These are phyloP conservation scores for Fulica atra DNA, from an alignment of 2,113 vertebrate genomes.

Conservation along the genomic window DNA sequence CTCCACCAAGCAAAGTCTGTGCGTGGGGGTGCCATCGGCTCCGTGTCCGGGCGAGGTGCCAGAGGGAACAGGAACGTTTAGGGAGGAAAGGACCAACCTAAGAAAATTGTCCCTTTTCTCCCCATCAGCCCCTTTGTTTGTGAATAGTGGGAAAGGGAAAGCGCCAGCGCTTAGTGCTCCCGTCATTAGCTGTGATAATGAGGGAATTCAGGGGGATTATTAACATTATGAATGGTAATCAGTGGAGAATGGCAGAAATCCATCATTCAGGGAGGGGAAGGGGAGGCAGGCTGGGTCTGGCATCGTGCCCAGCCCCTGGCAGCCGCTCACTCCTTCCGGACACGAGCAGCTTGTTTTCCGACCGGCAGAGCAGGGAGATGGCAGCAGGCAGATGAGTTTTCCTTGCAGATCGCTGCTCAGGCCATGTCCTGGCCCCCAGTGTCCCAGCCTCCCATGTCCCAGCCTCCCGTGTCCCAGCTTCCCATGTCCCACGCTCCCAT, in stretches of 20 bases:
- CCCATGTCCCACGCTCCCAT: accelerated
- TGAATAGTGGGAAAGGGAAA: not conserved
- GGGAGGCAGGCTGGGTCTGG: not conserved
- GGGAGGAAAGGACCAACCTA: not conserved
- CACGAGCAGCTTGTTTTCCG: not conserved
- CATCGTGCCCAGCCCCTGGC: accelerated
- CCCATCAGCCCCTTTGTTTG: not conserved
- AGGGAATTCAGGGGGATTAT: conserved; percentile 43
- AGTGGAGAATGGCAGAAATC: not conserved
- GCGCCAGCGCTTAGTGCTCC: not conserved
- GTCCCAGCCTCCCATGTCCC: too few species aligned
- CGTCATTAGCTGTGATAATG: not conserved
- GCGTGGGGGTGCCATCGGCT: accelerated
- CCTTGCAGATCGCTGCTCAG: not conserved
- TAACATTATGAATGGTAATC: conserved; percentile 16
- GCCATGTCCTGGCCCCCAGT: not conserved
- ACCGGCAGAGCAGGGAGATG: not conserved
- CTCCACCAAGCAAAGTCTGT: not conserved
- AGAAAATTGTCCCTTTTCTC: not conserved
- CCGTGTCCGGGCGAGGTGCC: accelerated
- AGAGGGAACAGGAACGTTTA: not conserved
- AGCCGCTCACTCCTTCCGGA: not conserved
- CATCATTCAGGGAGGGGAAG: not conserved
- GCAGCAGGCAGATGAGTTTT: not conserved
- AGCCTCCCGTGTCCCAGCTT: not conserved